A percentile compares a stretch with the other conserved stretches of the same genome.
phyloP scores from a whole-genome alignment of 2,888 invertebrate species.

The Rapana venosa region DNA sequence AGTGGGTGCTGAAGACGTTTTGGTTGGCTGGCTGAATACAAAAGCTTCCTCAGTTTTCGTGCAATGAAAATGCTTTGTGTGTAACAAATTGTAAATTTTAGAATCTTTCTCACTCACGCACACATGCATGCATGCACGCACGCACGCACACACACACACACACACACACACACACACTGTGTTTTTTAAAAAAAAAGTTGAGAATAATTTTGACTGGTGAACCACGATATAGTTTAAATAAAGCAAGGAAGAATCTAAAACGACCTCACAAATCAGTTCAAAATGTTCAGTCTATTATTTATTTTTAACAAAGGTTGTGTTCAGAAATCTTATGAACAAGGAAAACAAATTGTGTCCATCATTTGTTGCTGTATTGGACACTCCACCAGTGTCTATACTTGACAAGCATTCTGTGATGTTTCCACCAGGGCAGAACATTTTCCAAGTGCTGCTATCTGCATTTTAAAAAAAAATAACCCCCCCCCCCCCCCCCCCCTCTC shows the following conservation, averaged over 20 bases:
- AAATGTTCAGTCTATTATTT: too few species aligned
- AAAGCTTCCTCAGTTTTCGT: neutral
- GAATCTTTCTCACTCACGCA: neutral
- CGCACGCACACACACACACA: neutral
- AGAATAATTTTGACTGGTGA: neutral
- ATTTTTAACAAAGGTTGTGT: too few species aligned
- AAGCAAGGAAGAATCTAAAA: too few species aligned
- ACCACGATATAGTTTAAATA: too few species aligned
- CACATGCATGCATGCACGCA: too few species aligned
- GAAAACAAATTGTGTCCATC: neutral
- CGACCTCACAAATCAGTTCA: too few species aligned
- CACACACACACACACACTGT: neutral
- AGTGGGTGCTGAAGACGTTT: neutral
- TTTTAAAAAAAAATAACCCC: too few species aligned
- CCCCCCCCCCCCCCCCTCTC: too few species aligned
- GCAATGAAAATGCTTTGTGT: neutral
- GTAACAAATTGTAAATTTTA: neutral
- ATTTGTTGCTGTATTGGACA: neutral
- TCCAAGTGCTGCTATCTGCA: slow-evolving; percentile 51
- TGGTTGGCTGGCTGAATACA: slow-evolving; percentile 26
- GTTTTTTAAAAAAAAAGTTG: neutral
- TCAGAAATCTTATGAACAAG: neutral
- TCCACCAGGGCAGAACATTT: slow-evolving; percentile 51
- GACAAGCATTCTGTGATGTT: slow-evolving; percentile 53
- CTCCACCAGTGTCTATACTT: slow-evolving; percentile 27